Conservation (phyloP, 2,888 invertebrate genomes). For the Antheraea assamensis region DNA sequence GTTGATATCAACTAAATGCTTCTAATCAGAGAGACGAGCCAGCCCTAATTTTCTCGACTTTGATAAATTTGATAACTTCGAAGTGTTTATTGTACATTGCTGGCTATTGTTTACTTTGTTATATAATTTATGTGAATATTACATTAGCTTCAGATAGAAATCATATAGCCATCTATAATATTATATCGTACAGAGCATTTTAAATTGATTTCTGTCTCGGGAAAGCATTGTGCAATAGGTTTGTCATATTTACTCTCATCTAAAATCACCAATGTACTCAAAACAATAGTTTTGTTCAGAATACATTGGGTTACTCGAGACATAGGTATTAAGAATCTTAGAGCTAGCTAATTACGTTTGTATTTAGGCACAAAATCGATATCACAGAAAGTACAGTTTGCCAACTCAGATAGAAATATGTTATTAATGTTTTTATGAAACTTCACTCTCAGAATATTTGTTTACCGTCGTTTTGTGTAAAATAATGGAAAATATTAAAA, state of each 20-base stretch:
- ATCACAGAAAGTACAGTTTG: conserved; percentile 24
- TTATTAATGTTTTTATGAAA: background rate
- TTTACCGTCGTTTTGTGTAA: background rate
- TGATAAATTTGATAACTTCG: background rate
- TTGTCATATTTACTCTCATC: background rate
- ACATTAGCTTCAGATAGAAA: background rate
- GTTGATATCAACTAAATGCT: conserved; percentile 9
- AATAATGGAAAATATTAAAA: too few relatives aligned
- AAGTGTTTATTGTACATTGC: background rate
- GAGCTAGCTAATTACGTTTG: conserved; percentile 15
- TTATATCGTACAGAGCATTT: background rate
- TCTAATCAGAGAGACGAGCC: conserved; percentile 2
- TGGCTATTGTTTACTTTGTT: background rate
- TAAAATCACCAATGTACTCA: background rate
- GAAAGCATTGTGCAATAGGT: background rate
- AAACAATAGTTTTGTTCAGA: background rate
- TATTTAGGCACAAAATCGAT: conserved; percentile 19
- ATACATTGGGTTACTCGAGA: background rate
- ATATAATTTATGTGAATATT: background rate
- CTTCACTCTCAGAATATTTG: background rate
- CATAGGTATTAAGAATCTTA: conserved; percentile 13
- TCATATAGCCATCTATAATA: background rate
- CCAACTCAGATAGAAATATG: background rate
- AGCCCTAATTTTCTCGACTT: background rate
- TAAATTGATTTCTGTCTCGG: background rate